Evolutionary conservation across 2,113 vertebrate genomes (phyloP), one percentile per base, ranked within the genome.

Genomic region (Gasterosteus nipponicus): DNA sequence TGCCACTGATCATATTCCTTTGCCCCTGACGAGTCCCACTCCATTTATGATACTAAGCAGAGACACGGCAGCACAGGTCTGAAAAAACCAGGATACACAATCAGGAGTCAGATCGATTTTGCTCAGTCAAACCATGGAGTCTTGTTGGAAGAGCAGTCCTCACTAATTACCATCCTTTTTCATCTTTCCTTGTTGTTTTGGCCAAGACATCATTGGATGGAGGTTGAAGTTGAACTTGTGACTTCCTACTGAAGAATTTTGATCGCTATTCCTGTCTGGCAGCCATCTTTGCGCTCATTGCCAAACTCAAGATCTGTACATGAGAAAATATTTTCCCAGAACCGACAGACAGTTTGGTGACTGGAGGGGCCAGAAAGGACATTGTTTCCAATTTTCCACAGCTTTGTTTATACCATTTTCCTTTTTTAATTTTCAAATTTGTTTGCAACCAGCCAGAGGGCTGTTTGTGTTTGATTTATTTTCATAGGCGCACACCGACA

Each of bases 301-400:
- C 87, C 89, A 92, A 80, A 84, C 67, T 73, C 82, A 59, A 81
- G 73, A 88, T 89, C 83, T 80, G 75, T 46, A 71, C 82, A 88
- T 87, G 92, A 85, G 88, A 89, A 91, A 83, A 68, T 78, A 35
- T 75, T 89, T 92, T 90, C 91, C 89, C 88, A 92, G 79, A 84
- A 89, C 90, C 54, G 11, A 39, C 77, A 74, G 61, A 86, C 84
- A 77, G 19, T 71, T 85, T 41, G 39, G 53, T 63, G 56, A 49
- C 46, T 63, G 53, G 77, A 70, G 68, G 77, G 44, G 51, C 69
- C 39, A 68, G 53, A 72, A 56, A 1, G 29, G 75, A 79, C 71
- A 69, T 61, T 78, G 73, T 82, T 57, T 83, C 9, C 1, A 64
- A 46, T 54, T 60, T 86, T 80, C 84, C 72, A 83, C 42, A 7